Conservation (phyloP, 2,113 vertebrate genomes). For the Stegostoma tigrinum region DNA sequence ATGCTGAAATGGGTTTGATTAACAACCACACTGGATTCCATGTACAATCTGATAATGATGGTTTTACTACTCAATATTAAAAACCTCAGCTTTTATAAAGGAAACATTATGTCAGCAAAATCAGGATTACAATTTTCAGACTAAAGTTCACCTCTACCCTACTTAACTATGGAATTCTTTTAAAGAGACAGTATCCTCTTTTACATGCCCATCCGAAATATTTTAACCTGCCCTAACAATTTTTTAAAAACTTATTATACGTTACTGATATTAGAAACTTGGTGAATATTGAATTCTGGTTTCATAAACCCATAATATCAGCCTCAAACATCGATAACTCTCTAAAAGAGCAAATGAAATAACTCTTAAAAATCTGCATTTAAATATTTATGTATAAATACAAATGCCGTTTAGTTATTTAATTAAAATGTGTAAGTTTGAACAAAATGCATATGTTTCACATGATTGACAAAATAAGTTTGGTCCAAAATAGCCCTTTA, state of each 20-base stretch:
- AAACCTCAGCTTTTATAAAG: conserved; percentile 54
- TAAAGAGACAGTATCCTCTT: conserved; percentile 19
- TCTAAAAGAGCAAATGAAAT: neutral
- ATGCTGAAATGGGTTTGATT: conserved; percentile 64
- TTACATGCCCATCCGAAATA: neutral
- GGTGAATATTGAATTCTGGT: neutral
- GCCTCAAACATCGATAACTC: neutral
- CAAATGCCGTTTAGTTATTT: conserved; percentile 48
- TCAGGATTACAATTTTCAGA: conserved; percentile 36
- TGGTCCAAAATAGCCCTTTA: neutral
- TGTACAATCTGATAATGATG: conserved; percentile 70
- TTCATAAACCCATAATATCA: neutral
- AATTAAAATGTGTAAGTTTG: neutral
- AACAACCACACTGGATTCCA: conserved; percentile 66
- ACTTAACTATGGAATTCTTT: conserved; percentile 14
- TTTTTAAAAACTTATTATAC: neutral
- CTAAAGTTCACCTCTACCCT: conserved; percentile 37
- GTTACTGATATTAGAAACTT: neutral
- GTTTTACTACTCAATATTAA: conserved; percentile 60
- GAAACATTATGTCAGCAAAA: conserved; percentile 36
- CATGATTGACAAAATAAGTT: neutral
- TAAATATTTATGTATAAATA: neutral
- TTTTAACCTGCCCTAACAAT: neutral
- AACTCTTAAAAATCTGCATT: neutral
- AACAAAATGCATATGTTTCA: neutral